Conservation (phyloP, 2,797 vertebrate genomes). For the Loriculus beryllinus region DNA sequence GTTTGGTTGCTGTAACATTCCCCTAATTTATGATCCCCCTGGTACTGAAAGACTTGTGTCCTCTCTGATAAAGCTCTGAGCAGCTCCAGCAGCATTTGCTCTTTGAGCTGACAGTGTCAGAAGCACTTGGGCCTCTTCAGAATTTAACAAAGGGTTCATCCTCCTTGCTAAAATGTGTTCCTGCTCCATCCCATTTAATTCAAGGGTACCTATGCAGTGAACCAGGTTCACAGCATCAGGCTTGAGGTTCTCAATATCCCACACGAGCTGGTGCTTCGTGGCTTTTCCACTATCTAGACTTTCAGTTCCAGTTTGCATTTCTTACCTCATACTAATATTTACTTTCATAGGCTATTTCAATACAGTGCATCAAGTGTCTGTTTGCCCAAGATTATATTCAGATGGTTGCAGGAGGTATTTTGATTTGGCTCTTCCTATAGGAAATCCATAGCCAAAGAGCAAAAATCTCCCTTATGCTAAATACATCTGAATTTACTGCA, state of each 20-base stretch:
- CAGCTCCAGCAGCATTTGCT: background rate
- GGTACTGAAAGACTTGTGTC: background rate
- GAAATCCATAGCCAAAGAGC: background rate
- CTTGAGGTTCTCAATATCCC: background rate
- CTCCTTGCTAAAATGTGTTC: background rate
- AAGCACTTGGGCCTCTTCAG: background rate
- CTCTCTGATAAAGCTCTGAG: background rate
- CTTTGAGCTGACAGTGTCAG: background rate
- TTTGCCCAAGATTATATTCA: background rate
- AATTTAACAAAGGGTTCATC: background rate
- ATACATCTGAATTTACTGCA: background rate
- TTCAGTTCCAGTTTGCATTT: background rate
- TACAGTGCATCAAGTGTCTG: background rate
- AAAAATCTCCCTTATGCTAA: background rate
- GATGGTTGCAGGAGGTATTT: background rate
- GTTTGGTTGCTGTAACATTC: background rate
- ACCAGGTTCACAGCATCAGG: background rate
- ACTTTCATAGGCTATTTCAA: background rate
- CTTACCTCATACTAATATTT: background rate
- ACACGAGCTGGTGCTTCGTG: rapidly evolving
- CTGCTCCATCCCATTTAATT: background rate
- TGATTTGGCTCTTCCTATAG: background rate
- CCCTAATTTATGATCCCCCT: background rate
- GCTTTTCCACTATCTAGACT: background rate
- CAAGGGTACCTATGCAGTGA: background rate